Conservation (phyloP, 2,888 invertebrate species). For the Calliscelio sp. region DNA sequence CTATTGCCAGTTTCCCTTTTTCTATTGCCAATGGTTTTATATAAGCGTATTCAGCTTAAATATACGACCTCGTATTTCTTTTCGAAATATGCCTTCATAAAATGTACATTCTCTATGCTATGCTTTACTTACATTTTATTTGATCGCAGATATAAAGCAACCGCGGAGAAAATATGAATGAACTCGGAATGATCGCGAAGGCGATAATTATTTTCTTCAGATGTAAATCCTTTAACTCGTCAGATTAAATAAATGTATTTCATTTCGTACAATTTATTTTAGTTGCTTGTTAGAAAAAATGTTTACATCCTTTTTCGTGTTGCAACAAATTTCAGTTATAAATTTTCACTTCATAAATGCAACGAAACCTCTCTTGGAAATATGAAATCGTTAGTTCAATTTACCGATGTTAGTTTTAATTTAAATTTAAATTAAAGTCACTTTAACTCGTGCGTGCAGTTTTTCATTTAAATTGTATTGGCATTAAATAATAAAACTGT, state of each 20-base stretch:
- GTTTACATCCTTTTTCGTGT: neutral
- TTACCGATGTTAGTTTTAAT: neutral
- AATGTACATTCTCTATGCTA: neutral
- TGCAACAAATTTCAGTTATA: neutral
- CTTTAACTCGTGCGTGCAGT: neutral
- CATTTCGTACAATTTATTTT: too few relatives aligned
- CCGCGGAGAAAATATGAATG: neutral
- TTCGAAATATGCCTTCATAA: neutral
- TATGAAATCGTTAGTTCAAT: neutral
- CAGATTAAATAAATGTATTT: neutral
- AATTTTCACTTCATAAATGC: conserved; percentile 1
- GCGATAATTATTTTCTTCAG: neutral
- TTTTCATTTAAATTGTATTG: neutral
- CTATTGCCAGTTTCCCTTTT: too few relatives aligned
- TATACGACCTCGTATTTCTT: neutral
- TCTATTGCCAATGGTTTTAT: neutral
- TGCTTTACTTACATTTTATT: neutral
- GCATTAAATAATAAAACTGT: neutral
- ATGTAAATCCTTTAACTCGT: neutral
- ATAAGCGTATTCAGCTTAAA: too few relatives aligned
- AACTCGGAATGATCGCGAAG: neutral
- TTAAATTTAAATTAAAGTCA: conserved; percentile 6
- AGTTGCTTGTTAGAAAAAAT: too few relatives aligned
- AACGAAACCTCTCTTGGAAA: neutral
- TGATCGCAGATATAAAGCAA: neutral